These are phyloP conservation scores for Callyntrura guangdongensis DNA, from an alignment of 2,888 invertebrate species.

Conservation along the genomic window DNA sequence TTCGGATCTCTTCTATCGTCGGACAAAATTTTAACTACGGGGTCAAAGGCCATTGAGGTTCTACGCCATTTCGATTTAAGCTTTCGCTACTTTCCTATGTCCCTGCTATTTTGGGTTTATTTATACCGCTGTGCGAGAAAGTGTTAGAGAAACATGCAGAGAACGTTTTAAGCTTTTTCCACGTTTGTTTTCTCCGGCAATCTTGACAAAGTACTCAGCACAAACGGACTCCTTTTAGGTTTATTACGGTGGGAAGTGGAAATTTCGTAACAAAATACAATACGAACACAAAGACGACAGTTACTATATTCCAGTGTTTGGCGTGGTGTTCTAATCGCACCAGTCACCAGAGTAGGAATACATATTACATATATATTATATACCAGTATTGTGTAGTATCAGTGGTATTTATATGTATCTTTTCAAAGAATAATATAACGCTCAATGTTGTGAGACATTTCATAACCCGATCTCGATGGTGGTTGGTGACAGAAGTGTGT, in stretches of 20 bases:
- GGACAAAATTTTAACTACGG: no score
- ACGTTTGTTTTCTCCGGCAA: slow-evolving; percentile 16
- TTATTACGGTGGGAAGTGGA: background rate
- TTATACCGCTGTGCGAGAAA: background rate
- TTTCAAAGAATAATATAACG: slow-evolving; percentile 5
- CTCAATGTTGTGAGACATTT: slow-evolving; percentile 11
- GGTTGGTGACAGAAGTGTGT: slow-evolving; percentile 2
- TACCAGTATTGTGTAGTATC: background rate
- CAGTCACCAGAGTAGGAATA: no score
- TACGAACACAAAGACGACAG: background rate
- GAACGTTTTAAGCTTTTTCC: slow-evolving; percentile 50
- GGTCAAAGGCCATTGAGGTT: no score
- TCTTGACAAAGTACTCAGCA: slow-evolving; percentile 57
- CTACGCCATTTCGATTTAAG: no score
- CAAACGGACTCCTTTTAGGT: slow-evolving; percentile 19
- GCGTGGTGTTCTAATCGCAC: background rate
- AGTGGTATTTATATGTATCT: slow-evolving; percentile 11
- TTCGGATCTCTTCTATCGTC: no score
- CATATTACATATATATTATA: background rate
- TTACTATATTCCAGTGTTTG: background rate
- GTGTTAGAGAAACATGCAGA: background rate
- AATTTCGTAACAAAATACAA: background rate
- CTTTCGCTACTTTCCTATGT: no score
- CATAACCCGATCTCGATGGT: slow-evolving; percentile 55
- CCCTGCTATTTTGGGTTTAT: no score